Conservation (phyloP, 2,113 vertebrate species). For the Oryzias curvinotus region DNA sequence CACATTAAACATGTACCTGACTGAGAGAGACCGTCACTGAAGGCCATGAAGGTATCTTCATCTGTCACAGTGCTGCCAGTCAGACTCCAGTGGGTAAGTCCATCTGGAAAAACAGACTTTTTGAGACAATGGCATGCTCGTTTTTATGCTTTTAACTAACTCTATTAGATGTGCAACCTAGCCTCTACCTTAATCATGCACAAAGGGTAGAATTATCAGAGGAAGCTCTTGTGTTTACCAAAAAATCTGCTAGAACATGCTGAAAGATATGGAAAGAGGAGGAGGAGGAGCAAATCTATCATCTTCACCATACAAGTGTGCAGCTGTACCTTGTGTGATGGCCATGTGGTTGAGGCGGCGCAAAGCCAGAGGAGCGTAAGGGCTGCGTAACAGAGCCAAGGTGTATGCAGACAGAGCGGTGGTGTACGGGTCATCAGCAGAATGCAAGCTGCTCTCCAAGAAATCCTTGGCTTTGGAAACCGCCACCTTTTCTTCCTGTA, state of each 20-base stretch:
- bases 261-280: too few relatives aligned
- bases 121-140: conserved; percentile 3
- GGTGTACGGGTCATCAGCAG: conserved; percentile 88
- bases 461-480: conserved; percentile 86
- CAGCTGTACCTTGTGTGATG: conserved; percentile 83
- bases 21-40: conserved; percentile 87
- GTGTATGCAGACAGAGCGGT: conserved; percentile 84
- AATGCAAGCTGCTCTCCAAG: conserved; percentile 85
- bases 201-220: too few relatives aligned
- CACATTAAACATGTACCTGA: conserved; percentile 77
- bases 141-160: too few relatives aligned
- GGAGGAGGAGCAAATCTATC: too few relatives aligned
- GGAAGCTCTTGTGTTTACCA: too few relatives aligned
- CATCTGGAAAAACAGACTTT: conserved; percentile 74
- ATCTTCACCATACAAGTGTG: neutral
- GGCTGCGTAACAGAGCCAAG: conserved; percentile 85
- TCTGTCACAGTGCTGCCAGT: conserved; percentile 82
- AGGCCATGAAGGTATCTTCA: conserved; percentile 90
- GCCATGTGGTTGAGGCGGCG: conserved; percentile 89
- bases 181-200: too few relatives aligned
- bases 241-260: too few relatives aligned
- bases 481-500: conserved; percentile 84
- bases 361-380: conserved; percentile 73
- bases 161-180: too few relatives aligned
- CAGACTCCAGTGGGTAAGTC: conserved; percentile 92